Percentiles rank a stretch among this genome's conserved stretches.
phyloP scores from a whole-genome alignment of 2,888 invertebrate species.

The Euproctis similis region DNA sequence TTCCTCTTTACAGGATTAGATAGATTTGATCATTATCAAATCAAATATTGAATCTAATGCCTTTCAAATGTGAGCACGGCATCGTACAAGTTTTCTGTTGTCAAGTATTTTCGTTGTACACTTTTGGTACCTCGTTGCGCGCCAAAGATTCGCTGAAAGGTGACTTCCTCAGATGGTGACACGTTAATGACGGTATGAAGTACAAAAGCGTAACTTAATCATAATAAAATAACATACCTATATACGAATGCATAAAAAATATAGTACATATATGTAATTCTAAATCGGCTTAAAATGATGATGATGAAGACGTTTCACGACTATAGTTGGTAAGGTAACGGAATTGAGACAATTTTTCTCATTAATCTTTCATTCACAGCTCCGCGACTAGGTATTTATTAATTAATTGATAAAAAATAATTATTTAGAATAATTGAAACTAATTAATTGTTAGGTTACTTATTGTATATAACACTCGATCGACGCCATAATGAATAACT shows the following conservation, averaged over 20 bases:
- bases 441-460: constrained; percentile 25
- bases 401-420: constrained; percentile 17
- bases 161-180: constrained; percentile 30
- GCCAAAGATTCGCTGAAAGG: constrained; percentile 18
- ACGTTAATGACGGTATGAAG: constrained; percentile 43
- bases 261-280: too few relatives aligned
- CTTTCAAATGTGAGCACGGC: too few relatives aligned
- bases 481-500: constrained; percentile 39
- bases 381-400: constrained; percentile 26
- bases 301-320: constrained; percentile 41
- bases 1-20: constrained; percentile 21
- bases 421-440: constrained; percentile 21
- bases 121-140: constrained; percentile 24
- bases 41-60: too few relatives aligned
- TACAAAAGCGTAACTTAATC: constrained; percentile 58
- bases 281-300: constrained; percentile 55
- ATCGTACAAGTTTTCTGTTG: constrained; percentile 7
- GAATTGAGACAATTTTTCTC: constrained; percentile 54
- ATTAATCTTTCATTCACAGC: constrained; percentile 26
- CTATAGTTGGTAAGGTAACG: constrained; percentile 52
- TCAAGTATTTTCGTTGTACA: too few relatives aligned
- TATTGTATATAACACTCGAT: constrained; percentile 30
- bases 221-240: constrained; percentile 40
- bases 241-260: too few relatives aligned
- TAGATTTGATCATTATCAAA: too few relatives aligned